Evolutionary conservation across 2,888 invertebrate species (phyloP).

Genomic region (Nemotelus pantherinus): DNA sequence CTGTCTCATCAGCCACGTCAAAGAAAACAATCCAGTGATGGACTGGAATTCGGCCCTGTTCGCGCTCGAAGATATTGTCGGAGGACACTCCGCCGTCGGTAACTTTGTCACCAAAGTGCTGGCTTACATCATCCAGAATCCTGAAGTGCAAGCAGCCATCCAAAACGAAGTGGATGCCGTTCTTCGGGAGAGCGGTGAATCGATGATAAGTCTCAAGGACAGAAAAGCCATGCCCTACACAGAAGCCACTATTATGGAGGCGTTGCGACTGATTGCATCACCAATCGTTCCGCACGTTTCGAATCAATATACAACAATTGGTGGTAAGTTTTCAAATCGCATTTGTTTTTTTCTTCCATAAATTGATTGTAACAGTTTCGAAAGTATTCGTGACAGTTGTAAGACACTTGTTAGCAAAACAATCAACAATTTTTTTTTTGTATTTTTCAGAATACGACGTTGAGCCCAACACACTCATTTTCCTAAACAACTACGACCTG

Average conservation of each 20-base stretch:
- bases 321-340: conserved; percentile 65
- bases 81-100: conserved; percentile 73
- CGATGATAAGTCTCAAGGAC: conserved; percentile 58
- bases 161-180: conserved; percentile 66
- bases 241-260: conserved; percentile 71
- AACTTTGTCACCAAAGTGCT: conserved; percentile 71
- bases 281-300: conserved; percentile 77
- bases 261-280: conserved; percentile 71
- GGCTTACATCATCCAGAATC: conserved; percentile 68
- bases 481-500: conserved; percentile 75
- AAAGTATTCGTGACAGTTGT: not conserved
- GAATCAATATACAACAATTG: conserved; percentile 70
- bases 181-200: conserved; percentile 26
- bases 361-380: not conserved
- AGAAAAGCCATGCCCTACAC: conserved; percentile 69
- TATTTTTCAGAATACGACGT: conserved; percentile 68
- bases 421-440: conserved; percentile 39
- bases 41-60: conserved; percentile 65
- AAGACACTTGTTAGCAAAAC: not conserved
- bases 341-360: not conserved
- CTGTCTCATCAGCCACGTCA: conserved; percentile 68
- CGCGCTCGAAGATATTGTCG: conserved; percentile 67
- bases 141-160: conserved; percentile 67
- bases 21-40: conserved; percentile 63
- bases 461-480: conserved; percentile 71